phyloP scores from a whole-genome alignment of 2,113 vertebrate species.

The Megaceryle maxima region DNA sequence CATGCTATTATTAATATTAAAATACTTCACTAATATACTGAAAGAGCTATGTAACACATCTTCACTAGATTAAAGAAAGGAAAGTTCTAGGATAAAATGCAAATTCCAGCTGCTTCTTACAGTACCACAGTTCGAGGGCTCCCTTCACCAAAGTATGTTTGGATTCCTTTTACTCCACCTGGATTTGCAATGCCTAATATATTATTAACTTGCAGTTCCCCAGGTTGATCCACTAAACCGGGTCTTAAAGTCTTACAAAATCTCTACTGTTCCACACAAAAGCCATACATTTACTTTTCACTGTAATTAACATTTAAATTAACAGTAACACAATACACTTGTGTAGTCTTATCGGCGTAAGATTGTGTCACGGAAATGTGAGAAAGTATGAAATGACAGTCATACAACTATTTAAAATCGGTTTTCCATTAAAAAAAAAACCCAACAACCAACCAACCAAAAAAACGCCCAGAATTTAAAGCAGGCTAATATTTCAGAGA shows the following conservation, averaged over 20 bases:
- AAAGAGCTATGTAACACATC: background rate
- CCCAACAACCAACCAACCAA: background rate
- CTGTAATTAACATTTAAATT: slow-evolving; percentile 38
- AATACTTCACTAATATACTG: slow-evolving; percentile 2
- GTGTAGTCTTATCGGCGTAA: background rate
- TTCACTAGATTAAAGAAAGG: background rate
- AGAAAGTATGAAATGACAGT: background rate
- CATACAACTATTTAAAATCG: background rate
- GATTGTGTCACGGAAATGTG: background rate
- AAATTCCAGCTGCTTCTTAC: slow-evolving; percentile 8
- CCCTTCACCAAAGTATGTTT: background rate
- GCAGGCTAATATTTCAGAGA: background rate
- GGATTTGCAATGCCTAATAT: slow-evolving; percentile 33
- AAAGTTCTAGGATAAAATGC: slow-evolving; percentile 8
- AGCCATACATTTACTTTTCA: background rate
- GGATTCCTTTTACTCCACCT: slow-evolving; percentile 16
- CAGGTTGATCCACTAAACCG: background rate
- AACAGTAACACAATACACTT: background rate
- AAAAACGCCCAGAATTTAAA: background rate
- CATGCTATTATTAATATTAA: slow-evolving; percentile 30
- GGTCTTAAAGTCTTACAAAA: slow-evolving; percentile 52
- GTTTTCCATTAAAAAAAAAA: background rate
- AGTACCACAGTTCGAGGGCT: slow-evolving; percentile 1
- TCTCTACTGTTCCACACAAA: background rate
- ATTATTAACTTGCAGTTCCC: slow-evolving; percentile 23